phyloP scores from a whole-genome alignment of 2,797 vertebrate species.

The Anomalospiza imberbis region DNA sequence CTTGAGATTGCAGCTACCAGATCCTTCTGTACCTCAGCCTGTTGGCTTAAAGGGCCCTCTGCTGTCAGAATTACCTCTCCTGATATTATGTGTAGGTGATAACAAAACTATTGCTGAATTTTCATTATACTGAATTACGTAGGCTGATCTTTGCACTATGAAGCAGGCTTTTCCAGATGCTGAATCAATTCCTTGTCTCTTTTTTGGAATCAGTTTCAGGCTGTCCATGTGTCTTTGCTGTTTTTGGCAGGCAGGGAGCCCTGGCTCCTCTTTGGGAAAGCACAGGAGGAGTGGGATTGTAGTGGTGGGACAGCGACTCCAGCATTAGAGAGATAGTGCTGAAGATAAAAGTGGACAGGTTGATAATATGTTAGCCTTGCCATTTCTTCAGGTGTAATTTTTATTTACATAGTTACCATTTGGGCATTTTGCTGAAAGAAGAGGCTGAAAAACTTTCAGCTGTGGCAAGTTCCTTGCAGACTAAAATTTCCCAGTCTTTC shows the following conservation, averaged over 20 bases:
- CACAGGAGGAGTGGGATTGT: neutral
- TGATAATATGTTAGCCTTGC: neutral
- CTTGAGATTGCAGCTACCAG: neutral
- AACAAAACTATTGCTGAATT: neutral
- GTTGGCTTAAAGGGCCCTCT: slow-evolving; percentile 16
- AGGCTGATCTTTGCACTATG: neutral
- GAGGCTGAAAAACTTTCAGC: neutral
- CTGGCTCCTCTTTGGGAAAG: neutral
- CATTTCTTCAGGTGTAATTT: neutral
- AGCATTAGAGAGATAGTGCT: too few relatives aligned
- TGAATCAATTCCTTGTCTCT: neutral
- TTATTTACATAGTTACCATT: neutral
- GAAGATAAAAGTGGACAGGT: neutral
- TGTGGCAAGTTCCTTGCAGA: neutral
- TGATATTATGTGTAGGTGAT: neutral
- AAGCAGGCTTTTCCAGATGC: neutral
- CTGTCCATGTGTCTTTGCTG: neutral
- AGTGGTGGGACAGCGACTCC: neutral
- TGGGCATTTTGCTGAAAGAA: neutral
- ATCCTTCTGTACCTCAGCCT: neutral
- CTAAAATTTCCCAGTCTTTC: neutral
- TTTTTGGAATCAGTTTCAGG: neutral
- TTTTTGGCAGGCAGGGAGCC: neutral
- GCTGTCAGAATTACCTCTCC: neutral
- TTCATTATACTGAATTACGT: neutral